phyloP scores from a whole-genome alignment of 2,113 vertebrate genomes.

The Puma concolor region DNA sequence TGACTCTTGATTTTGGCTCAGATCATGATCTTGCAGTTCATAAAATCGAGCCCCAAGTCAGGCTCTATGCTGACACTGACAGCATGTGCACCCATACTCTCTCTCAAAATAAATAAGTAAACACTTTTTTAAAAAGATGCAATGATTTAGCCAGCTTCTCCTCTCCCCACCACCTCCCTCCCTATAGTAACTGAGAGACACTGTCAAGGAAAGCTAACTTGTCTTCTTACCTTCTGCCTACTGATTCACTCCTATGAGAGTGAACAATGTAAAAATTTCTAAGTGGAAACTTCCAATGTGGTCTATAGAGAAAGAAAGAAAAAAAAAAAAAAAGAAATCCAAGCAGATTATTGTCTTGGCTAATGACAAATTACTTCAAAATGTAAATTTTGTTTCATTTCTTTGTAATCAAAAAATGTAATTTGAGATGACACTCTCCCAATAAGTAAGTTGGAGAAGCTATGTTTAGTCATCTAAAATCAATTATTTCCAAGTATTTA shows the following conservation, averaged over 20 bases:
- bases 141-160: neutral
- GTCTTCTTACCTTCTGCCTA: constrained; percentile 15
- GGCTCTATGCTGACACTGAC: too few relatives aligned
- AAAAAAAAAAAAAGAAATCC: neutral
- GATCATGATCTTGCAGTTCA: too few relatives aligned
- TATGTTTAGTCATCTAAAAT: constrained; percentile 69
- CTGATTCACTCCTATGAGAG: neutral
- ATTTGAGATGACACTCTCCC: constrained; percentile 64
- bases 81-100: too few relatives aligned
- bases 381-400: constrained; percentile 75
- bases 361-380: constrained; percentile 61
- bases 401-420: constrained; percentile 70
- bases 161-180: too few relatives aligned
- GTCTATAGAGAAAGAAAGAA: neutral
- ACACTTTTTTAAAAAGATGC: neutral
- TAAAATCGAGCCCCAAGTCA: too few relatives aligned
- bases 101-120: too few relatives aligned
- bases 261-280: constrained; percentile 28
- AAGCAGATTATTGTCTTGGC: constrained; percentile 53
- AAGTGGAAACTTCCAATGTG: constrained; percentile 41
- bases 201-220: neutral
- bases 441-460: constrained; percentile 56
- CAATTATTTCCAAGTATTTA: constrained; percentile 78
- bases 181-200: neutral
- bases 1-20: too few relatives aligned